A percentile compares a stretch with the other conserved stretches of the same genome.
Conservation (phyloP, 2,888 invertebrate species). For the Lochmaea crataegi region DNA sequence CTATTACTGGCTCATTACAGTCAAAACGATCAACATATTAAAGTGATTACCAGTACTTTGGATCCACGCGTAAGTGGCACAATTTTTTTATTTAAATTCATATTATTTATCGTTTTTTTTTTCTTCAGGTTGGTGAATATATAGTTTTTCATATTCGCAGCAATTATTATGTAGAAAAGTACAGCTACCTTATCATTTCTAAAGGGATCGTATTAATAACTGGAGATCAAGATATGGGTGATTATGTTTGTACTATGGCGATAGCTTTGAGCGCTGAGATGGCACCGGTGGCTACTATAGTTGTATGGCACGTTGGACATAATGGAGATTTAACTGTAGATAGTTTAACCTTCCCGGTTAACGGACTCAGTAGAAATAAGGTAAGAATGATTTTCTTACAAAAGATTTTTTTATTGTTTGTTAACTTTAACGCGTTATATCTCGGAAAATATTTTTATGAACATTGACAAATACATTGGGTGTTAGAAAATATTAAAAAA, state of each 20-base stretch:
- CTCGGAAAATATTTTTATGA: too few species aligned
- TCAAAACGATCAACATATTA: slow-evolving; percentile 83
- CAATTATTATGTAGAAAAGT: slow-evolving; percentile 88
- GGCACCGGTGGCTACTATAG: slow-evolving; percentile 91
- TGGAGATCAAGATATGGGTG: slow-evolving; percentile 87
- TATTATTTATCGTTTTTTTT: slow-evolving; percentile 1
- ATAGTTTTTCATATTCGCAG: slow-evolving; percentile 94
- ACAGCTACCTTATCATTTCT: slow-evolving; percentile 92
- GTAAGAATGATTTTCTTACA: slow-evolving; percentile 62
- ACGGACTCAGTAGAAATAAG: slow-evolving; percentile 93
- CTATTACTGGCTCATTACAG: slow-evolving; percentile 84
- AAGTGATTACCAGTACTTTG: slow-evolving; percentile 86
- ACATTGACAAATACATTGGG: too few species aligned
- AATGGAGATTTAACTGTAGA: slow-evolving; percentile 91
- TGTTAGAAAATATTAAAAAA: too few species aligned
- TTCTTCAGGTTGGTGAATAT: slow-evolving; percentile 86
- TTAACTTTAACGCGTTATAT: too few species aligned
- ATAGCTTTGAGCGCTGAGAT: slow-evolving; percentile 87
- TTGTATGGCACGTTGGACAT: slow-evolving; percentile 87
- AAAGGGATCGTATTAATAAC: slow-evolving; percentile 90
- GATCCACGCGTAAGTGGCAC: slow-evolving; percentile 73
- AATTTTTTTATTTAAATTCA: not conserved
- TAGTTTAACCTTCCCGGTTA: slow-evolving; percentile 95
- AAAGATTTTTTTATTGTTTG: too few species aligned
- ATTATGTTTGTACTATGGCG: slow-evolving; percentile 81